These are phyloP conservation scores for Butastur rufipennis DNA, from an alignment of 2,113 vertebrate species.

Conservation along the genomic window DNA sequence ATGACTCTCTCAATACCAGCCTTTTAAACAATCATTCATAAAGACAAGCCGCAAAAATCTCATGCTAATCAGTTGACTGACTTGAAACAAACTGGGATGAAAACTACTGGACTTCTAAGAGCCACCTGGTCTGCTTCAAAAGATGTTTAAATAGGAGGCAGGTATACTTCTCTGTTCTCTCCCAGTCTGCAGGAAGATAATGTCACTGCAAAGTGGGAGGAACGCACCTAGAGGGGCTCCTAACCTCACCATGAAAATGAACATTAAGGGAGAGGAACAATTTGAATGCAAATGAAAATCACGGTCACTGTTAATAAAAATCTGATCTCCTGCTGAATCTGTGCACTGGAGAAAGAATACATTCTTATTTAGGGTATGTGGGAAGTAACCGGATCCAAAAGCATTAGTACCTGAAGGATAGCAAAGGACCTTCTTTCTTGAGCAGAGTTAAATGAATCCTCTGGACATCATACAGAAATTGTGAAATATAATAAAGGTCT, in stretches of 20 bases:
- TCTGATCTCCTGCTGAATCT: background rate
- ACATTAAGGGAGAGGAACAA: background rate
- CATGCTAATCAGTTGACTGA: background rate
- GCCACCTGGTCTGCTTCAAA: background rate
- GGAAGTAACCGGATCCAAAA: background rate
- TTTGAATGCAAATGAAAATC: background rate
- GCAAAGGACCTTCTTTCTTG: background rate
- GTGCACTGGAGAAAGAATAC: background rate
- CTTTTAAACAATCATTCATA: background rate
- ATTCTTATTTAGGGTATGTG: background rate
- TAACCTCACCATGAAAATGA: background rate
- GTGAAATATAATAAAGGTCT: background rate
- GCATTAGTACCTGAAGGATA: background rate
- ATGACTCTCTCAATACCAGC: background rate
- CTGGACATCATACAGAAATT: background rate
- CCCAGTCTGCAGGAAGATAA: background rate
- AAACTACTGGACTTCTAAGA: background rate
- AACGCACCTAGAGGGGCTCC: background rate
- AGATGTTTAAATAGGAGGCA: background rate
- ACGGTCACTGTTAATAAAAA: background rate
- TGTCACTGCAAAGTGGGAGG: background rate
- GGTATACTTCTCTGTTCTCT: background rate
- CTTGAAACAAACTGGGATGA: background rate
- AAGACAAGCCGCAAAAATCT: background rate
- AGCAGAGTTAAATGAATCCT: background rate